These are phyloP conservation scores for Oplegnathus fasciatus DNA, from an alignment of 2,113 vertebrate genomes.

Conservation along the genomic window DNA sequence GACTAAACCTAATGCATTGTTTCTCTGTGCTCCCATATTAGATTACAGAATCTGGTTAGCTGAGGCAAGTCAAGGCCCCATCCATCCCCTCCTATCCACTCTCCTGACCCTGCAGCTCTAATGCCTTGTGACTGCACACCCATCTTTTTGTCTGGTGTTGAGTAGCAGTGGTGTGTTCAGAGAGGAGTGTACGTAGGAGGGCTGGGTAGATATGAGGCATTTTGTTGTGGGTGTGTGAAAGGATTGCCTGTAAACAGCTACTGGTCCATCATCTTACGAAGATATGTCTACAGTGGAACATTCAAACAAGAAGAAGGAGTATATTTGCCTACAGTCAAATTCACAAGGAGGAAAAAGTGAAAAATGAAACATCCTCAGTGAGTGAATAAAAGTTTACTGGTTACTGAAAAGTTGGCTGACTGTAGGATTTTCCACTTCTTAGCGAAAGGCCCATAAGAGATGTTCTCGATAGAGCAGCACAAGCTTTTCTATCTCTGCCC, in stretches of 20 bases:
- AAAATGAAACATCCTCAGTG: background rate
- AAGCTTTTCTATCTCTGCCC: slow-evolving; percentile 6
- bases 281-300: background rate
- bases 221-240: slow-evolving; percentile 24
- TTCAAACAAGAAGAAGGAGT: background rate
- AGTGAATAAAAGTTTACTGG: background rate
- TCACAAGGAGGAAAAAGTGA: background rate
- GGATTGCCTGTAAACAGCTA: slow-evolving; percentile 2
- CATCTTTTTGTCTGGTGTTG: slow-evolving; percentile 15
- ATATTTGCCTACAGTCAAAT: background rate
- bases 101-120: slow-evolving; percentile 48
- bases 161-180: slow-evolving; percentile 38
- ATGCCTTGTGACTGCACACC: slow-evolving; percentile 46
- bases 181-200: slow-evolving; percentile 16
- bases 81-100: background rate
- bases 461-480: background rate
- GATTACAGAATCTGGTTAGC: slow-evolving; percentile 79
- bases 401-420: background rate
- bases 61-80: slow-evolving; percentile 28
- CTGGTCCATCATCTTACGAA: background rate
- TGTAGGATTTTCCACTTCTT: background rate
- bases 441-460: background rate
- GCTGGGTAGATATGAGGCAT: slow-evolving; percentile 8
- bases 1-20: slow-evolving; percentile 67
- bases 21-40: slow-evolving; percentile 63